Evolutionary conservation across 2,113 vertebrate species (phyloP).

Genomic region (Bettongia penicillata): DNA sequence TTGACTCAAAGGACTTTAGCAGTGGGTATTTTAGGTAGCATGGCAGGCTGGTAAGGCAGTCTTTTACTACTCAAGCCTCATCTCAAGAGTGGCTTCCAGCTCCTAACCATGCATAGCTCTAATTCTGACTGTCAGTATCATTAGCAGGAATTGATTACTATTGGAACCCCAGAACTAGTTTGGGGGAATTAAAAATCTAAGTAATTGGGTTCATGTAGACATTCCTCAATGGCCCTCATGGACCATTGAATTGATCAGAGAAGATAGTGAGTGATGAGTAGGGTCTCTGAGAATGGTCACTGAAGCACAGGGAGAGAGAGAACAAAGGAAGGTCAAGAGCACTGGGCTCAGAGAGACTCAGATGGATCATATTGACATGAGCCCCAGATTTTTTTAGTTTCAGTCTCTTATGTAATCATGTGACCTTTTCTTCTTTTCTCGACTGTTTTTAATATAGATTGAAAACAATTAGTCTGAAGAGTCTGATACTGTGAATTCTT

Average conservation of each 20-base stretch:
- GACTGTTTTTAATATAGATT: no score
- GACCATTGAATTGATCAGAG: background rate
- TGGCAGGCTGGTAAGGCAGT: no score
- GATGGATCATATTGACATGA: background rate
- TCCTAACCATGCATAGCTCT: no score
- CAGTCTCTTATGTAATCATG: background rate
- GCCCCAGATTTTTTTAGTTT: background rate
- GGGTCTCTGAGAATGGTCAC: background rate
- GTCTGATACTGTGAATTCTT: background rate
- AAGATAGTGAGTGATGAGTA: background rate
- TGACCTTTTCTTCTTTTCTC: background rate
- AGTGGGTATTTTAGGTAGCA: background rate
- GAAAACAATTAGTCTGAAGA: background rate
- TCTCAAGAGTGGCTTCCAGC: background rate
- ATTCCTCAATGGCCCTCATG: background rate
- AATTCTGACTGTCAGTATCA: background rate
- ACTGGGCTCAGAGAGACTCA: background rate
- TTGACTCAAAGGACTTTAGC: no score
- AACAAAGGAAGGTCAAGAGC: background rate
- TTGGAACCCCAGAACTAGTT: background rate
- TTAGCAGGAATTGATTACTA: background rate
- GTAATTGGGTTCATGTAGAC: background rate
- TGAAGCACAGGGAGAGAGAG: background rate
- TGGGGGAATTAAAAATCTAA: background rate
- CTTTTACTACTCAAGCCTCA: background rate